Percentiles rank a stretch among this genome's conserved stretches.
These are phyloP conservation scores for Chaenocephalus aceratus DNA, from an alignment of 2,113 vertebrate species.

Conservation along the genomic window DNA sequence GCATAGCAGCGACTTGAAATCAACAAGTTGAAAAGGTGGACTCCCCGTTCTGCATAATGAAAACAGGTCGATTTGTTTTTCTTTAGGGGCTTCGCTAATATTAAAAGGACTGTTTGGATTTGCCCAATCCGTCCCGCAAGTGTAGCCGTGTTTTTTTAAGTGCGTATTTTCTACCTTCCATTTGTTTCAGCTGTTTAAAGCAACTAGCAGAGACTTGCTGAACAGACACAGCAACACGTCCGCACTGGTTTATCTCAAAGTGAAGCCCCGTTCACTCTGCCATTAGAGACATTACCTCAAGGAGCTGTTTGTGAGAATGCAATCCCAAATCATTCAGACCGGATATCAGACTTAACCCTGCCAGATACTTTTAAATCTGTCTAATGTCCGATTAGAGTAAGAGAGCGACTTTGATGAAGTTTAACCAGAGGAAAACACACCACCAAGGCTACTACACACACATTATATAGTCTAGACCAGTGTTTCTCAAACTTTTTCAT, in stretches of 20 bases:
- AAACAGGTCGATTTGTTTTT: not conserved
- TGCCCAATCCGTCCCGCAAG: not conserved
- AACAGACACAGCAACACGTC: not conserved
- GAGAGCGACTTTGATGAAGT: too few species aligned
- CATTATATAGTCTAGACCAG: not conserved
- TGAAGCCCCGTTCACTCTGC: too few species aligned
- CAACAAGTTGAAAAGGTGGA: not conserved
- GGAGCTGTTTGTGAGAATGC: too few species aligned
- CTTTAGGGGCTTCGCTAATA: not conserved
- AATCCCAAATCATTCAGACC: too few species aligned
- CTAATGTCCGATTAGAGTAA: too few species aligned
- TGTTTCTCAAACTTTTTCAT: too few species aligned
- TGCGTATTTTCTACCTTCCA: not conserved
- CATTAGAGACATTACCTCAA: too few species aligned
- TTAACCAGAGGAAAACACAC: too few species aligned
- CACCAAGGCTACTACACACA: not conserved
- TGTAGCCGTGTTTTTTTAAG: too few species aligned
- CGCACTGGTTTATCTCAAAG: not conserved
- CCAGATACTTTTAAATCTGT: too few species aligned
- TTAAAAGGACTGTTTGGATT: not conserved
- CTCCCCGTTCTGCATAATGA: not conserved
- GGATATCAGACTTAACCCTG: too few species aligned
- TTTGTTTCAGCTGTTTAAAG: not conserved
- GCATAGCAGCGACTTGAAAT: not conserved
- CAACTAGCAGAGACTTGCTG: not conserved